Evolutionary conservation across 1,140 invertebrate species (phyloP).

Genomic region (Drosophila mauritiana): DNA sequence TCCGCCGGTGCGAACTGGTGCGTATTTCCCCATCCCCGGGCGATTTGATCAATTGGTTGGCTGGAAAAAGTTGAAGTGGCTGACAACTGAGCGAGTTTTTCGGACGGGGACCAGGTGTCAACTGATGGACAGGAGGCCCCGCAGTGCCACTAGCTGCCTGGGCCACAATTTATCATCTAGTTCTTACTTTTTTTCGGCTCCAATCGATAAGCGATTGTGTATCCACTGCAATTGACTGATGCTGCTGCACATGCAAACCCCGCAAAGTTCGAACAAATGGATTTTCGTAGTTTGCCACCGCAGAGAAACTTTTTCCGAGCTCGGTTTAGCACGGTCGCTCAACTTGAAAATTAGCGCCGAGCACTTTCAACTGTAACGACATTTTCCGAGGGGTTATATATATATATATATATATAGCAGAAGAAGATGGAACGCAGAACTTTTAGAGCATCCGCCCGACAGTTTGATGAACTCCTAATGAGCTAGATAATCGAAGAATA

Average conservation of each 20-base stretch:
- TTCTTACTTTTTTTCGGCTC: conserved; percentile 38
- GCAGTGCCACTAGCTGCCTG: conserved; percentile 20
- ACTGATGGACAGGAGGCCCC: conserved; percentile 50
- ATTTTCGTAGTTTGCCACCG: conserved; percentile 65
- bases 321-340: conserved; percentile 34
- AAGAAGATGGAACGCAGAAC: conserved; percentile 13
- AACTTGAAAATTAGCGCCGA: conserved; percentile 70
- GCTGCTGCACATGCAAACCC: conserved; percentile 69
- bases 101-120: conserved; percentile 42
- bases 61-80: conserved; percentile 42
- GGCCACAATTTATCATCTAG: conserved; percentile 70
- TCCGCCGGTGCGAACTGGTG: conserved; percentile 17
- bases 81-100: conserved; percentile 43
- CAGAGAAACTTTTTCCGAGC: conserved; percentile 44
- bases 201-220: conserved; percentile 46
- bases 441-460: conserved; percentile 23
- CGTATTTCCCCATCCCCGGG: conserved; percentile 2
- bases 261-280: conserved; percentile 67
- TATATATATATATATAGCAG: too few species aligned
- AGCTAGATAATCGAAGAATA: conserved; percentile 56
- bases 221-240: conserved; percentile 48
- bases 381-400: not conserved
- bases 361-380: conserved; percentile 64
- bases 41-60: conserved; percentile 55
- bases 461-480: conserved; percentile 74